phyloP scores from a whole-genome alignment of 2,797 vertebrate genomes.

The Periparus ater region DNA sequence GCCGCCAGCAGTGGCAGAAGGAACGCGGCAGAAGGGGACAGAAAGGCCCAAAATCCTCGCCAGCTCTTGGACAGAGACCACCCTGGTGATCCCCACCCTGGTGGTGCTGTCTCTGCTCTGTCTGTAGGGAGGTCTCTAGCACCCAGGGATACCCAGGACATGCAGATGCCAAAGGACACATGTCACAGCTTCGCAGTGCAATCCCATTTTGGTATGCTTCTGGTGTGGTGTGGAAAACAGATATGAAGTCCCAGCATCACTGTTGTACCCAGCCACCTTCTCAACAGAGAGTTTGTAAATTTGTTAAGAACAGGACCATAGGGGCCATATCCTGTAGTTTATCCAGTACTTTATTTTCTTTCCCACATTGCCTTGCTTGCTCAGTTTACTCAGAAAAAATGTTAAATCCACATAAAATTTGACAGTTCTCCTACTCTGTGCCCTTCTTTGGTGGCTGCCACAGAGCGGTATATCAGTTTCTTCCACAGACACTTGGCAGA shows the following conservation, averaged over 20 bases:
- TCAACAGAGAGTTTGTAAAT: background rate
- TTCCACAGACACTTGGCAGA: background rate
- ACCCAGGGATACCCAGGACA: background rate
- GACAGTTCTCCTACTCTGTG: background rate
- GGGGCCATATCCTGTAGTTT: background rate
- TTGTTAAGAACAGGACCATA: background rate
- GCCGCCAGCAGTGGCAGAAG: rapidly evolving
- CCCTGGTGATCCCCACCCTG: background rate
- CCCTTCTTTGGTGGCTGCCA: background rate
- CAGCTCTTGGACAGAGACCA: background rate
- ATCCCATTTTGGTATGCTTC: background rate
- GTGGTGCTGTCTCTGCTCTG: background rate
- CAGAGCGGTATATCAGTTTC: rapidly evolving
- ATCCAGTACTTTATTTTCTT: background rate
- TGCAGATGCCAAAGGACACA: background rate
- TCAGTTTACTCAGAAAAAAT: background rate
- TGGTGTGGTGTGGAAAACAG: background rate
- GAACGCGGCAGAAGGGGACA: rapidly evolving
- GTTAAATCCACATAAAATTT: background rate
- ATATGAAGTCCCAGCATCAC: background rate
- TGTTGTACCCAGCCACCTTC: background rate
- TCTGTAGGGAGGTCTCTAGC: rapidly evolving
- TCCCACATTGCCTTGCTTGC: background rate
- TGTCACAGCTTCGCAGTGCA: rapidly evolving
- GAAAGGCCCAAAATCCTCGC: background rate